phyloP scores from a whole-genome alignment of 2,888 invertebrate species.

The Mamestra brassicae region DNA sequence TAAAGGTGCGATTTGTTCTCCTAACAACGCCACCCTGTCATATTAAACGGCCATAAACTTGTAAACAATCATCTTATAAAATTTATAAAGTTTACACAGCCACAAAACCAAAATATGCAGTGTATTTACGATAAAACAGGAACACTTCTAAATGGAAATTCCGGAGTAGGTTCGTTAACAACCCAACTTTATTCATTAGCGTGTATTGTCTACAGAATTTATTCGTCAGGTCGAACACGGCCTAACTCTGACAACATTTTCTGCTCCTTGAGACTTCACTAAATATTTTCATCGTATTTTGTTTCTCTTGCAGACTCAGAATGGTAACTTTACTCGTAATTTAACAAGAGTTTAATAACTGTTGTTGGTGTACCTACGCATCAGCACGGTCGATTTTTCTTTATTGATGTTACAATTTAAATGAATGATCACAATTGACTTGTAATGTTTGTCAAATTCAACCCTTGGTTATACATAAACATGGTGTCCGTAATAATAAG shows the following conservation, averaged over 20 bases:
- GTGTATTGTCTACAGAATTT: slow-evolving; percentile 89
- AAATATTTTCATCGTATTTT: slow-evolving; percentile 84
- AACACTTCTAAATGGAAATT: slow-evolving; percentile 86
- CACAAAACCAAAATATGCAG: slow-evolving; percentile 76
- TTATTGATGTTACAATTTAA: slow-evolving; percentile 54
- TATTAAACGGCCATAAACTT: slow-evolving; percentile 25
- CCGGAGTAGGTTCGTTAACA: slow-evolving; percentile 87
- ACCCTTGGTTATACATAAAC: slow-evolving; percentile 23
- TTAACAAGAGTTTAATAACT: slow-evolving; percentile 76
- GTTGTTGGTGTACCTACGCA: slow-evolving; percentile 67
- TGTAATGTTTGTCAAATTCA: slow-evolving; percentile 2
- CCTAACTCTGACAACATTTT: slow-evolving; percentile 79
- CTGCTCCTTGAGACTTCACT: slow-evolving; percentile 77
- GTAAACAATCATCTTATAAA: slow-evolving; percentile 45
- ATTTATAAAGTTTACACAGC: slow-evolving; percentile 62
- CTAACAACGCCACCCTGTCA: slow-evolving; percentile 7
- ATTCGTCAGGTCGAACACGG: slow-evolving; percentile 85
- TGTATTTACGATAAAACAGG: slow-evolving; percentile 81
- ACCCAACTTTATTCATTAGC: slow-evolving; percentile 90
- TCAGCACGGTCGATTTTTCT: slow-evolving; percentile 55
- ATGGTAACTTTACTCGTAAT: slow-evolving; percentile 78
- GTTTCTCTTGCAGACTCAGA: slow-evolving; percentile 83
- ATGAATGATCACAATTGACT: slow-evolving; percentile 2
- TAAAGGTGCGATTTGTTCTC: slow-evolving; percentile 12
- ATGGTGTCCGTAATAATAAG: slow-evolving; percentile 21